Base-by-base conservation (phyloP, 2,113 vertebrate genomes). In the Lasiurus borealis region DNA sequence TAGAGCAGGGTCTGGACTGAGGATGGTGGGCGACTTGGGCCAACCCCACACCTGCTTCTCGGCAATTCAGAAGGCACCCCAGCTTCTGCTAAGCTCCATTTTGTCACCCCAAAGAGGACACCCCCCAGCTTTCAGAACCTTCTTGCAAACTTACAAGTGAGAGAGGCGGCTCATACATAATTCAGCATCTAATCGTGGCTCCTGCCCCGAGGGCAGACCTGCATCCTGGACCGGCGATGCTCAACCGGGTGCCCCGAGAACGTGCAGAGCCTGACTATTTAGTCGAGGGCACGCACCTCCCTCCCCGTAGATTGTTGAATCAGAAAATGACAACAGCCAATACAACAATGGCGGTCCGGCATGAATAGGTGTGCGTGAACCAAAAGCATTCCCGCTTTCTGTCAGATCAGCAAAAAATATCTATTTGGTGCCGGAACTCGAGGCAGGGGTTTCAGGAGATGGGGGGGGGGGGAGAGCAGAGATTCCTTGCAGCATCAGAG, bases 11-110 rank as follows among this genome's bases (percentile, higher is more conserved):
- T n/a, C 5, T 1, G 40, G 76, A 4, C 23, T 15, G 0, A 8
- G 40, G 52, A 7, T 0, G 13, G 57, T 1, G 8, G 12, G 1
- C 13, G 46, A 59, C 34, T 34, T 1, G 6, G 34, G 29, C 21
- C 44, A 48, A 6, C 7, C 13, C 23, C 40, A 8, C 31, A 25
- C 44, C 77, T 68, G 40, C 44, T 40, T 23, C 73, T 72, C 31
- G 34, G n/a, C 59, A 15, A 75, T 54, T 52, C 69, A n/a, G 48
- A 54, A 69, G n/a, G 31, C 87, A 27, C 36, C 46, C 11, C 48
- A 16, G 29, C 25, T 46, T 90, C 27, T 2, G 0, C 2, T 11
- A 46, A 78, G 48, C 44, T 21, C 62, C 62, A 4, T 21, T 13
- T 57, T 29, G 23, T 31, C 8, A 3, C 36, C 40, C 31, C 29